Percentiles rank a stretch among this genome's conserved stretches.
phyloP scores from a whole-genome alignment of 2,888 invertebrate species.

The Drosophila nigricruria region DNA sequence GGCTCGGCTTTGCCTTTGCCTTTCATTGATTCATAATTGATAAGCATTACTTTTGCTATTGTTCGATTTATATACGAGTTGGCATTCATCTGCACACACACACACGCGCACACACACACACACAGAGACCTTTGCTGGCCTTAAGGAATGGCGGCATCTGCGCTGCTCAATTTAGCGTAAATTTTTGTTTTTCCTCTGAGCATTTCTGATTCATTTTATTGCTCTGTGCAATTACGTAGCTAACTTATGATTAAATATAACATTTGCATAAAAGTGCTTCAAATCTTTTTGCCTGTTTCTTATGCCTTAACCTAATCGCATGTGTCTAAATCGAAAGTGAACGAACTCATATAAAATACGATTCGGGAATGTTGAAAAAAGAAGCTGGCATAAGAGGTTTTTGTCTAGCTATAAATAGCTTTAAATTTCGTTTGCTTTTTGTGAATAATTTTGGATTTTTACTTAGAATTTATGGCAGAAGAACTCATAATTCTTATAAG shows the following conservation, averaged over 20 bases:
- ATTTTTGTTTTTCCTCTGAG: conserved; percentile 45
- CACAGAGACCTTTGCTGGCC: conserved; percentile 16
- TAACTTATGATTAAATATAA: conserved; percentile 47
- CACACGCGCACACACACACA: neutral
- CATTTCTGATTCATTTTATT: conserved; percentile 73
- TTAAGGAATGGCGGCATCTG: conserved; percentile 53
- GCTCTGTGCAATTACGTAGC: conserved; percentile 55
- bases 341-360: neutral
- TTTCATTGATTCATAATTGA: conserved; percentile 78
- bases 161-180: conserved; percentile 70
- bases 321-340: neutral
- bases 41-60: conserved; percentile 79
- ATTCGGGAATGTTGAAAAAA: neutral
- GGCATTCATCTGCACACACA: conserved; percentile 13
- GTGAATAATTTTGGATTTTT: neutral
- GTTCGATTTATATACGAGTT: conserved; percentile 54
- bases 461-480: too few species aligned
- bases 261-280: conserved; percentile 46
- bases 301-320: conserved; percentile 1
- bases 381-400: too few species aligned
- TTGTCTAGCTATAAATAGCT: neutral
- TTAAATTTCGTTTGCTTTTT: neutral
- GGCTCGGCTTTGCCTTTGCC: conserved; percentile 28
- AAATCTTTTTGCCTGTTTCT: neutral
- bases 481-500: too few species aligned